Percentiles rank a stretch among this genome's conserved stretches.
phyloP scores from a whole-genome alignment of 2,888 invertebrate genomes.

The Palloptera scutellata region DNA sequence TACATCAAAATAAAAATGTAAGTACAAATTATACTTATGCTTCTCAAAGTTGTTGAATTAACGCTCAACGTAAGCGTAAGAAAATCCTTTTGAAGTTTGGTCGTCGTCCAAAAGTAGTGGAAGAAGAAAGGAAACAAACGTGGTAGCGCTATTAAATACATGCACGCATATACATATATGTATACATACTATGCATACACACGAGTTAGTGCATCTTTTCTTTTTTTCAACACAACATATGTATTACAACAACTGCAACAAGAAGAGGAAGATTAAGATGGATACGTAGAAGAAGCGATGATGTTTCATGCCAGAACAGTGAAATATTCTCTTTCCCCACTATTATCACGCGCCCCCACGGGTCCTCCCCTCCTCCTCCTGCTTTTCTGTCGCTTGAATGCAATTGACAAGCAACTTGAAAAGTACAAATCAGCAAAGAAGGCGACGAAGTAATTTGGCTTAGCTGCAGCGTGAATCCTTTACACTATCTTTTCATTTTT shows the following conservation, averaged over 20 bases:
- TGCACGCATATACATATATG: constrained; percentile 15
- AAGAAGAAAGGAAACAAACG: background rate
- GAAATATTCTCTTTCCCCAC: background rate
- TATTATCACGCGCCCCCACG: constrained; percentile 16
- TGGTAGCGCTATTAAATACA: background rate
- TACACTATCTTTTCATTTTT: constrained; percentile 42
- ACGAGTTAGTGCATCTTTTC: background rate
- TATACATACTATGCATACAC: background rate
- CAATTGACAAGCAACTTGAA: no score
- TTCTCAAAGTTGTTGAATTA: constrained; percentile 38
- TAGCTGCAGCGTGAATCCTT: constrained; percentile 48
- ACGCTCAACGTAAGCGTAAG: constrained; percentile 22
- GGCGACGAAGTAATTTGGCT: constrained; percentile 55
- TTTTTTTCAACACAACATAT: background rate
- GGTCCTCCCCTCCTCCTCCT: constrained; percentile 4
- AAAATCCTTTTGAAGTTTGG: constrained; percentile 45
- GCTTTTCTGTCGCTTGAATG: constrained; percentile 20
- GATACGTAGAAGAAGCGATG: background rate
- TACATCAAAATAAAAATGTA: constrained; percentile 4
- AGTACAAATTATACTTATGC: constrained; percentile 38
- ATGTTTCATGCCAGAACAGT: background rate
- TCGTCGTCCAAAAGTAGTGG: constrained; percentile 24
- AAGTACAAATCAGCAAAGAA: constrained; percentile 29
- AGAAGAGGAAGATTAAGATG: background rate
- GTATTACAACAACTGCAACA: background rate